Evolutionary conservation across 2,113 vertebrate genomes (phyloP).

Genomic region (Ancistrus triradiatus): DNA sequence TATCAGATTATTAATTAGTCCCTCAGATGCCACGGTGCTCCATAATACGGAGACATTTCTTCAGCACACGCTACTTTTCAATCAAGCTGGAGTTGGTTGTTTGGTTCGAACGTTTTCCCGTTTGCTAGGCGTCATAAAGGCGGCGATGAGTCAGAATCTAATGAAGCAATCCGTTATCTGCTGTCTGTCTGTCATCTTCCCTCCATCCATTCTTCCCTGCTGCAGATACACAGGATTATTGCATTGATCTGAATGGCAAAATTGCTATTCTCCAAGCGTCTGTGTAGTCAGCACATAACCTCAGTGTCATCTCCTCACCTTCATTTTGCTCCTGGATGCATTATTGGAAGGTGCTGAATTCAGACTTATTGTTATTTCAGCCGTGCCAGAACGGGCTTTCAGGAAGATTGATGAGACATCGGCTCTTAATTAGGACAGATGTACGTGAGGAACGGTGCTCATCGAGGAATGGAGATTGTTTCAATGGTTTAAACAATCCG

Average conservation of each 20-base stretch:
- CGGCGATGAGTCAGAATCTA: too few relatives aligned
- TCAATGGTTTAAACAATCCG: not conserved
- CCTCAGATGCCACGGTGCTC: too few relatives aligned
- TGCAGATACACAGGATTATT: conserved; percentile 15
- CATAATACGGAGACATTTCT: too few relatives aligned
- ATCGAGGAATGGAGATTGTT: not conserved
- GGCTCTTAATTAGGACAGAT: conserved; percentile 4
- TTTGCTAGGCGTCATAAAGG: too few relatives aligned
- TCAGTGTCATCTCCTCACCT: not conserved
- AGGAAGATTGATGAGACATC: conserved; percentile 7
- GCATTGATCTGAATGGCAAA: conserved; percentile 13
- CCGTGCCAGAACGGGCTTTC: conserved; percentile 1
- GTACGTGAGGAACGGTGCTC: not conserved
- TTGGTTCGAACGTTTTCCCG: too few relatives aligned
- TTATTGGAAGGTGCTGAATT: conserved; percentile 10
- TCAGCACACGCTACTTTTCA: too few relatives aligned
- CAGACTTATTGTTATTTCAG: conserved; percentile 25
- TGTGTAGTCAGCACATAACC: not conserved
- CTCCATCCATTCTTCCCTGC: not conserved
- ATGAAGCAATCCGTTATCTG: conserved; percentile 2
- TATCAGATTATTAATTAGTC: too few relatives aligned
- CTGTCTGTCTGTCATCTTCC: not conserved
- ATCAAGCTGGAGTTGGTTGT: too few relatives aligned
- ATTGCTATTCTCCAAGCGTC: not conserved
- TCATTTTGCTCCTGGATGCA: conserved; percentile 10